Evolutionary conservation across 2,888 invertebrate species (phyloP), one percentile per base, ranked within the genome.

Genomic region (Epsilonema sp.): DNA sequence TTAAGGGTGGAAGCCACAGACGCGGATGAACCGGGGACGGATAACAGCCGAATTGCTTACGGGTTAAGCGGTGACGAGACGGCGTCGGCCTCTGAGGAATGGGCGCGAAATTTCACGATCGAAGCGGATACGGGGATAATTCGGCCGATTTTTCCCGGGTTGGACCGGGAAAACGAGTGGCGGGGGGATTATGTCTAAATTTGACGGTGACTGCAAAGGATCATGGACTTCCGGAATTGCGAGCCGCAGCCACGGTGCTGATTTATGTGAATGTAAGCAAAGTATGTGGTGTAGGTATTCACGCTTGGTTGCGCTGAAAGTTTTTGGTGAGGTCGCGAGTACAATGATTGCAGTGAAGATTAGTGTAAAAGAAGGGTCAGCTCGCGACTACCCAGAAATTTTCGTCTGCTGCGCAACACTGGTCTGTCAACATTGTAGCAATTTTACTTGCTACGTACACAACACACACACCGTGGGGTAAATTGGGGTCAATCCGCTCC

Each of bases 111-210:
- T 56, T 90, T 92, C 67, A 70, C 73, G 52, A 79, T 89, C 46
- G 75, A 87, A 64, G 71, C 78, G 5, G 75, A 76, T 37, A 79
- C 80, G 1, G 90, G 90, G 0, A 73, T 78, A 46, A 78, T 92
- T 51, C 3, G n/a, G 19, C 22, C 38, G 4, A n/a, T 3, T 2
- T 26, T 36, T 2, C 49, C 47, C 13, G 49, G 49, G 2, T 3
- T 49, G n/a, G 49, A 49, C 11, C 57, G 58, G 1, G 49, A 52
- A 42, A 56, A 55, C n/a, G n/a, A n/a, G n/a, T n/a, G 8, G 51
- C 54, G 44, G 60, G 58, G 52, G 52, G 53, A 4, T 44, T 40
- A 1, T 46, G 37, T 5, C 4, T 49, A 8, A 46, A 46, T 21
- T 25, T 49, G n/a, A 42, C 46, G n/a, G 44, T 48, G 2, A 19